A percentile compares a stretch with the other conserved stretches of the same genome.
Evolutionary conservation across 2,113 vertebrate species (phyloP).

Genomic region (Himantopus leucocephalus): DNA sequence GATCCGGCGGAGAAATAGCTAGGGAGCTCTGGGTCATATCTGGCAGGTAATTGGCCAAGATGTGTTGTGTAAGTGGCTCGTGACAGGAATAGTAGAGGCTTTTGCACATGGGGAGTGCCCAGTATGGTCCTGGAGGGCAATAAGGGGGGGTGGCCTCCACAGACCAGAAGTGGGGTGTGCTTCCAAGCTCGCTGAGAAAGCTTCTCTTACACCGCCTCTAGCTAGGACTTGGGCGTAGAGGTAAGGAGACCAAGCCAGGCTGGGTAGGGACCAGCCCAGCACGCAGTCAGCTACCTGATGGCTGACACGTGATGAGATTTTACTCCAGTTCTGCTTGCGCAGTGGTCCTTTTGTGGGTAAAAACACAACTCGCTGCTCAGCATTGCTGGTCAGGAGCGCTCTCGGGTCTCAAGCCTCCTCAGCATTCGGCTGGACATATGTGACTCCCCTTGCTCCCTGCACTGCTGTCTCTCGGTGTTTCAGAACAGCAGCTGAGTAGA

Average conservation of each 20-base stretch:
- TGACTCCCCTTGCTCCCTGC: constrained; percentile 7
- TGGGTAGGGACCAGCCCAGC: not conserved
- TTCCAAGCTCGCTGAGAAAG: not conserved
- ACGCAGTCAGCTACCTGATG: not conserved
- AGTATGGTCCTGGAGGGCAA: not conserved
- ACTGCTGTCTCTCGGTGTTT: not conserved
- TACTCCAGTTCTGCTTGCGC: not conserved
- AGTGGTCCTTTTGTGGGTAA: not conserved
- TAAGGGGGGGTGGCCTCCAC: not conserved
- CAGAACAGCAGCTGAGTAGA: not conserved
- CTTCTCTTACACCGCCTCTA: not conserved
- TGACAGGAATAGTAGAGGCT: not conserved
- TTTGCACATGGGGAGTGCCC: not conserved
- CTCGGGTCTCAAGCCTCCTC: not conserved
- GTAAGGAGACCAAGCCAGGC: not conserved
- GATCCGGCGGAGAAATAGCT: not conserved
- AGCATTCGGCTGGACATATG: not conserved
- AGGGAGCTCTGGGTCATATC: not conserved
- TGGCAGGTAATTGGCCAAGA: not conserved
- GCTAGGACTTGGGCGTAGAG: not conserved
- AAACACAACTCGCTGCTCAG: not conserved
- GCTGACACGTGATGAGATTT: not conserved
- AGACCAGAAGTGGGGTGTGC: not conserved
- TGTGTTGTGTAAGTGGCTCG: not conserved
- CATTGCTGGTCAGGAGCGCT: not conserved